Evolutionary conservation across 1,140 invertebrate species (phyloP).

Genomic region (Zaprionus davidi): DNA sequence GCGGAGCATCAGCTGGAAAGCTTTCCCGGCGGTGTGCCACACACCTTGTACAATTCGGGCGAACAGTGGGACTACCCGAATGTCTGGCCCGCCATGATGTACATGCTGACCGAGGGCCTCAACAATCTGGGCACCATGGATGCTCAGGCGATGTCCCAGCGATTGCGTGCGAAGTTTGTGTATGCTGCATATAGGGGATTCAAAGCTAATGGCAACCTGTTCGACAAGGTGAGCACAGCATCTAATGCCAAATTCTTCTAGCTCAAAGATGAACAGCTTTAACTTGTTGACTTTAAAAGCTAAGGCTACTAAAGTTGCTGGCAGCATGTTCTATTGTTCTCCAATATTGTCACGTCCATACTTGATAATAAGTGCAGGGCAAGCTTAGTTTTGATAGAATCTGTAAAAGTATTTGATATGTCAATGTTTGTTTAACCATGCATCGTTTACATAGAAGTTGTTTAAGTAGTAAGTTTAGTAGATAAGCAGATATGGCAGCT

Average conservation of each 20-base stretch:
- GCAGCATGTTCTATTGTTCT: no score
- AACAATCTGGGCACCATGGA: constrained; percentile 87
- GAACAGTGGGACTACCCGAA: constrained; percentile 98
- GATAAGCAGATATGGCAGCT: no score
- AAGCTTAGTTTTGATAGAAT: no score
- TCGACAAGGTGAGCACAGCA: constrained; percentile 90
- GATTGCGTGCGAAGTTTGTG: constrained; percentile 92
- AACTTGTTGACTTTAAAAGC: no score
- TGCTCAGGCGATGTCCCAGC: constrained; percentile 88
- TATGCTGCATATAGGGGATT: constrained; percentile 92
- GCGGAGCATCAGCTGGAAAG: constrained; percentile 88
- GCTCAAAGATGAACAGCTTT: not conserved
- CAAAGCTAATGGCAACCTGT: constrained; percentile 90
- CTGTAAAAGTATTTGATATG: no score
- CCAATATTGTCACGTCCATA: no score
- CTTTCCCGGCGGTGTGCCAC: constrained; percentile 89
- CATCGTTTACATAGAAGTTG: no score
- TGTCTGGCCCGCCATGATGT: constrained; percentile 95
- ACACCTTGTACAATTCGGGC: constrained; percentile 90
- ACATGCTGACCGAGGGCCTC: constrained; percentile 91
- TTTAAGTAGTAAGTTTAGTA: no score
- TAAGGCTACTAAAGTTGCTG: no score
- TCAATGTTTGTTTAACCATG: no score
- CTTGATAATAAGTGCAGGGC: no score
- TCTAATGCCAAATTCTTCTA: not conserved